Percentiles rank a stretch among this genome's conserved stretches.
Evolutionary conservation across 64 coral and sea anemone genomes (phyloP).

Genomic region (Hydrozoanthus tunicans): DNA sequence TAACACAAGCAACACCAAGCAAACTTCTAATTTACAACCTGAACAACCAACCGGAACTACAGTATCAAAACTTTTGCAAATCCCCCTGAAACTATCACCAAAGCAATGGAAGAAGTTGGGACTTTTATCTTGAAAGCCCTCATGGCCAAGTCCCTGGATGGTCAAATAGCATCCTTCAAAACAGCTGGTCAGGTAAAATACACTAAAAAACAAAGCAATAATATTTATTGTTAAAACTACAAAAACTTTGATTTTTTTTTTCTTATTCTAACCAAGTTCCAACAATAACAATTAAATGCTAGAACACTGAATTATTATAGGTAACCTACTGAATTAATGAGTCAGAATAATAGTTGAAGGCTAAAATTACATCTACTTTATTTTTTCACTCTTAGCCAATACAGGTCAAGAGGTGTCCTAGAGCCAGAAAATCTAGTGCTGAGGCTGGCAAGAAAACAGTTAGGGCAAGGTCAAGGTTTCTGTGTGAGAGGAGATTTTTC

Average conservation of each 20-base stretch:
- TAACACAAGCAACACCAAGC: no score
- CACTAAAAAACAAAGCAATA: neutral
- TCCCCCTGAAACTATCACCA: neutral
- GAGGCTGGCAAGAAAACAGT: neutral
- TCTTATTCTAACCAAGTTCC: no score
- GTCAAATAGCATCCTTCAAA: neutral
- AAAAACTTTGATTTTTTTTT: neutral
- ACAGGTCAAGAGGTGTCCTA: neutral
- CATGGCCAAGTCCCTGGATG: neutral
- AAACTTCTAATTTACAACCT: no score
- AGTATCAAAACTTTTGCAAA: neutral
- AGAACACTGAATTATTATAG: no score
- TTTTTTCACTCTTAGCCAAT: neutral
- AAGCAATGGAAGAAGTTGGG: slow-evolving; percentile 6
- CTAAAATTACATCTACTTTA: neutral
- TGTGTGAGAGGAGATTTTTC: neutral
- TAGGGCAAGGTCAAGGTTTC: neutral
- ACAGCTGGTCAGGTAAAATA: slow-evolving; percentile 12
- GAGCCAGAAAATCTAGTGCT: slow-evolving; percentile 17
- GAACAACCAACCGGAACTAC: no score
- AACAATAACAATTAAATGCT: no score
- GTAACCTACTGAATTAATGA: no score
- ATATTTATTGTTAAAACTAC: neutral
- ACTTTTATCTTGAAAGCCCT: neutral
- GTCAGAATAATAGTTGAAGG: no score